Evolutionary conservation across 2,888 invertebrate species (phyloP).

Genomic region (Caenorhabditis panamensis): DNA sequence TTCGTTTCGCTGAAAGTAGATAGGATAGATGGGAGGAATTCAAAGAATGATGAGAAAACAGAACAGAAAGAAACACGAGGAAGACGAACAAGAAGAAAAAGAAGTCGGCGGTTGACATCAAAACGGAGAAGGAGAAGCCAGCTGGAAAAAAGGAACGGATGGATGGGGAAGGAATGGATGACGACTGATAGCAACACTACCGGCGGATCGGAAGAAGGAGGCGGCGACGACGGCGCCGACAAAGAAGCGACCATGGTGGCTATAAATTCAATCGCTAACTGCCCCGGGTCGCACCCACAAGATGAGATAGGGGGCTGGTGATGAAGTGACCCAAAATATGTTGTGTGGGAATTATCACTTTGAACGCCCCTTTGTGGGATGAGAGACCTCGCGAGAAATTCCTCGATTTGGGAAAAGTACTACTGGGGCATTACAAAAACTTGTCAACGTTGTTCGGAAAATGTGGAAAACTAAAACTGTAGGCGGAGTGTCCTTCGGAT

Average conservation of each 20-base stretch:
- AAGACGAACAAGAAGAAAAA: neutral
- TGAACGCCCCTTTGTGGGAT: conserved; percentile 1
- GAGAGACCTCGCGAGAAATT: neutral
- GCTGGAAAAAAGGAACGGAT: conserved; percentile 33
- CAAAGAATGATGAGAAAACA: neutral
- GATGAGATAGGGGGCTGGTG: conserved; percentile 27
- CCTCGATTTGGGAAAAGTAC: neutral
- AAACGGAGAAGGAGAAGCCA: conserved; percentile 20
- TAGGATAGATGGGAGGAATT: conserved; percentile 2
- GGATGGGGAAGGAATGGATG: conserved; percentile 2
- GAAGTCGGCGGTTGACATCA: conserved; percentile 18
- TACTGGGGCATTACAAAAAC: neutral
- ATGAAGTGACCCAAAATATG: conserved; percentile 22
- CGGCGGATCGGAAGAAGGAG: conserved; percentile 16
- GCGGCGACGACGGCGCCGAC: conserved; percentile 37
- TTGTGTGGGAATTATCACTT: conserved; percentile 50
- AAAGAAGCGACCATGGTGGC: conserved; percentile 50
- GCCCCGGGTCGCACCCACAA: conserved; percentile 32
- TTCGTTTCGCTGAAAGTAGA: conserved; percentile 57
- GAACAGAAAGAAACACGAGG: neutral
- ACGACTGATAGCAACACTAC: conserved; percentile 38
- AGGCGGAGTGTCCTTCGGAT: conserved; percentile 35
- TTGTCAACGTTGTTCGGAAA: conserved; percentile 23
- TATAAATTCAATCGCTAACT: conserved; percentile 52
- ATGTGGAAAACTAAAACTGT: conserved; percentile 51